Percentiles rank a stretch among this genome's conserved stretches.
Evolutionary conservation across 1,140 invertebrate species (phyloP).

Genomic region (Drosophila aff.): DNA sequence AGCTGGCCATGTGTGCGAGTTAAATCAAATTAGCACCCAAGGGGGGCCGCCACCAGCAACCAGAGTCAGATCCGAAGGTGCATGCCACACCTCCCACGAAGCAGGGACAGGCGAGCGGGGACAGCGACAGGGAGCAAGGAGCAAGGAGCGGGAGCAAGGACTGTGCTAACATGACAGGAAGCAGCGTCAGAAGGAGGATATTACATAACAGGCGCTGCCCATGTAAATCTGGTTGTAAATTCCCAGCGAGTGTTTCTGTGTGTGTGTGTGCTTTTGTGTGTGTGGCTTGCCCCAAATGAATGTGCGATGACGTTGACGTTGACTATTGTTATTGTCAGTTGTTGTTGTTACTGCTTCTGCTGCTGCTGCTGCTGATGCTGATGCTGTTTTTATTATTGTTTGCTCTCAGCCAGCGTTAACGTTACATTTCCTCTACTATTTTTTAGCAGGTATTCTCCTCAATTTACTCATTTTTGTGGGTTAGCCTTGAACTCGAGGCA

Average conservation of each 20-base stretch:
- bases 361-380: constrained; percentile 18
- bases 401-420: constrained; percentile 16
- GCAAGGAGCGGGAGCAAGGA: constrained; percentile 32
- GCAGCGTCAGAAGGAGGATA: constrained; percentile 79
- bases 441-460: constrained; percentile 9
- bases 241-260: constrained; percentile 10
- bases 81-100: constrained; percentile 65
- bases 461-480: constrained; percentile 8
- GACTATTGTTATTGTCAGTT: constrained; percentile 54
- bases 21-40: constrained; percentile 76
- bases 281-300: constrained; percentile 58
- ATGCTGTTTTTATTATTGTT: constrained; percentile 48
- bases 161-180: constrained; percentile 75
- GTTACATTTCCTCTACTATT: background rate
- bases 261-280: constrained; percentile 48
- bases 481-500: constrained; percentile 52
- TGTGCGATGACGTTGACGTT: constrained; percentile 60
- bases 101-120: background rate
- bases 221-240: constrained; percentile 64
- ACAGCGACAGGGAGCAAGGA: background rate
- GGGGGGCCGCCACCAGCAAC: constrained; percentile 18
- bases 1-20: constrained; percentile 49
- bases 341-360: constrained; percentile 15
- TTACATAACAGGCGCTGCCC: constrained; percentile 81
- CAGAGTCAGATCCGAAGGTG: constrained; percentile 40